Evolutionary conservation across 2,888 invertebrate species (phyloP), one percentile per base, ranked within the genome.

Genomic region (Molanna angustata): DNA sequence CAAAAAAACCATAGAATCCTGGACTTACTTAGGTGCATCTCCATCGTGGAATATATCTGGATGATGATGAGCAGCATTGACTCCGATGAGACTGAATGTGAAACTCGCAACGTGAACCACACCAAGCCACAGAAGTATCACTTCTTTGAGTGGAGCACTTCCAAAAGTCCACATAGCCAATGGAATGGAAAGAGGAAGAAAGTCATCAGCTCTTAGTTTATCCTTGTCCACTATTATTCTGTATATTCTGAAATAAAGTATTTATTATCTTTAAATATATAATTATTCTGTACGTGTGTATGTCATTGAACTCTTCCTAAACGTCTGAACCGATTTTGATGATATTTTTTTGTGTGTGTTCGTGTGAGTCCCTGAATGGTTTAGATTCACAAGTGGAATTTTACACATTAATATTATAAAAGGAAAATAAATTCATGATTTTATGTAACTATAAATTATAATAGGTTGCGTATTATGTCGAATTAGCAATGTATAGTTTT

Each of bases 11-110:
- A n/a, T n/a, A n/a, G n/a, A n/a, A n/a, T n/a, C n/a, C n/a, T n/a
- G n/a, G n/a, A 58, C 57, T 57, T 70, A 85, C 85, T 80, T 78
- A 32, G 79, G 74, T 45, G 80, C 69, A 67, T 91, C 90, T 2
- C 89, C 89, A 62, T 89, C 89, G 64, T 90, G 90, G 62, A 85
- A 85, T 52, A 89, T 84, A 22, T 81, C 80, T 1, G 90, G 88
- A 66, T 90, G 88, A 64, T 90, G 89, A 71, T 90, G 90, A 1
- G 84, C 88, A 1, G 88, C 88, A 65, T 83, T 88, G 1, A 86
- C 63, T 1, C 84, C 88, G 51, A 88, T 81, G 1, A 79, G 61
- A 11, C 70, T 73, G 64, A 90, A 87, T 1, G 79, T 61, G 37
- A 83, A 76, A 60, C 88, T 85, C 1, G 74, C 74, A 0, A 78